phyloP scores from a whole-genome alignment of 2,797 vertebrate genomes.

The Mormyrus hasselquistii region DNA sequence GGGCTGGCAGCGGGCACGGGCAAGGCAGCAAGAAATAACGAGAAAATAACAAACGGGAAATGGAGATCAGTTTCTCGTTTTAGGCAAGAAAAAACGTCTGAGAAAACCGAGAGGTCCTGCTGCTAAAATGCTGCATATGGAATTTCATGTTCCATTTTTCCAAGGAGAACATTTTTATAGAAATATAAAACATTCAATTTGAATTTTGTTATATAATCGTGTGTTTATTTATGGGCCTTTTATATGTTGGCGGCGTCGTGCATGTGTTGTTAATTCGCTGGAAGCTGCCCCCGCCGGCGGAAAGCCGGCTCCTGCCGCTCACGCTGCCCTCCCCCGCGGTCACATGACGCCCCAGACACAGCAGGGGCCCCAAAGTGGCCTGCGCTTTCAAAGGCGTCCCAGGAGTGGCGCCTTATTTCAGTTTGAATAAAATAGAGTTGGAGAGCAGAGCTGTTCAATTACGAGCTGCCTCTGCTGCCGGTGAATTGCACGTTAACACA shows the following conservation, averaged over 20 bases:
- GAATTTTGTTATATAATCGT: neutral
- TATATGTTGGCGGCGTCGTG: neutral
- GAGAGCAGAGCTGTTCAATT: constrained; percentile 39
- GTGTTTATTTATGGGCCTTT: neutral
- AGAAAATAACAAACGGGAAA: constrained; percentile 23
- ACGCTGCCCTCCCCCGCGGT: neutral
- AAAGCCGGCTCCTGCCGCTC: neutral
- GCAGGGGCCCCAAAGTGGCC: neutral
- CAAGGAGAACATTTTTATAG: neutral
- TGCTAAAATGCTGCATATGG: neutral
- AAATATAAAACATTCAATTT: constrained; percentile 1
- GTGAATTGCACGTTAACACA: constrained; percentile 13
- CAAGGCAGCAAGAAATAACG: neutral
- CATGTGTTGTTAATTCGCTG: neutral
- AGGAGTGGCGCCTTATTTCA: constrained; percentile 33
- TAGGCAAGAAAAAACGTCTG: neutral
- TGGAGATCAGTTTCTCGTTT: constrained; percentile 8
- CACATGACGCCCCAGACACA: neutral
- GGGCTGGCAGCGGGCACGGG: neutral
- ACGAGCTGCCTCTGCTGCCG: constrained; percentile 24
- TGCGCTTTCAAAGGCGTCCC: constrained; percentile 21
- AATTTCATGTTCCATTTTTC: neutral
- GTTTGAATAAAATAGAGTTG: constrained; percentile 38
- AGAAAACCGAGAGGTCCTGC: neutral
- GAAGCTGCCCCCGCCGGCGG: neutral